Evolutionary conservation across 2,797 vertebrate species (phyloP), one percentile per base, ranked within the genome.

Genomic region (Limnodromus scolopaceus): DNA sequence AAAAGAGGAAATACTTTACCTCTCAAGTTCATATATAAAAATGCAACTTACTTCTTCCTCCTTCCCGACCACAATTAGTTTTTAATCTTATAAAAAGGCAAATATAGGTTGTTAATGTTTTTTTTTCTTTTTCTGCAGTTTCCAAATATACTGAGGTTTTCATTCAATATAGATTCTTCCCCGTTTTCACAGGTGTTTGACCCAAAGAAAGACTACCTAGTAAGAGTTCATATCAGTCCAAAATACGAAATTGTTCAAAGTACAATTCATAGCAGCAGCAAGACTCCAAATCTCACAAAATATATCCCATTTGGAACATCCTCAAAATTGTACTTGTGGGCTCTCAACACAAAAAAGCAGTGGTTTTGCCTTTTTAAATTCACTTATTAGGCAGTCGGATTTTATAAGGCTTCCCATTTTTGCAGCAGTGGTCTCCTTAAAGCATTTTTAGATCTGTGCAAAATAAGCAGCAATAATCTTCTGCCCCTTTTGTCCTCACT

Each of bases 161-260:
- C 64, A 91, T 92, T 94, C 84, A 92, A 30, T 80, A 87, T 6
- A 94, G 45, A 45, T 96, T 93, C 77, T 91, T 87, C 80, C 60
- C 38, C 77, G 80, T 90, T 97, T 95, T 91, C 90, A 92, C 53
- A 66, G 45, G 38, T 66, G 60, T 89, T 86, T 93, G 94, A 94
- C 90, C 94, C 84, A 94, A 94, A 90, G 87, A 97, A 96, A 93
- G 80, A 84, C 84, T 91, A 91, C 90, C 87, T 96, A 90, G 86
- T 91, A 93, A 93, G 88, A 96, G 92, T 87, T 92, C 94, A 1
- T 92, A 91, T 87, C 80, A 92, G 84, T 84, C 92, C 86, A 96
- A 95, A 96, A 90, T 76, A 87, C 24, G 89, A 93, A 82, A 97
- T 91, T 89, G 93, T 95, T 97, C 92, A 95, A 96, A 96, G 94